Base-by-base conservation (phyloP, 92 coral and sea anemone species). In the Hydrozoanthus gracilis region DNA sequence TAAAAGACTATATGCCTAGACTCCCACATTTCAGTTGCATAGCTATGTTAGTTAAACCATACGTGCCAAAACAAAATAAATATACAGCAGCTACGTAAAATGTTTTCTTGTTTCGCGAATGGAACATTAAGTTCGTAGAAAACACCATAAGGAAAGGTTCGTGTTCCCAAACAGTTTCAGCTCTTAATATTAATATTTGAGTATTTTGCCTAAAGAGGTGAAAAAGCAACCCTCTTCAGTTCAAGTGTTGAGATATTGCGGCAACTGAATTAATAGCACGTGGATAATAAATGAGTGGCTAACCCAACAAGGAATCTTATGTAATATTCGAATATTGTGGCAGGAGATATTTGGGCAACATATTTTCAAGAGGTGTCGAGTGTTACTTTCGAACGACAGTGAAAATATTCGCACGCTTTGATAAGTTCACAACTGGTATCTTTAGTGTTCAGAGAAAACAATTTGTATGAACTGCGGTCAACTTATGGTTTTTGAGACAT, bases 211-310 rank as follows among this genome's bases (percentile, higher is more conserved):
- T 3, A 7, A 20, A 20, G 46, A 7, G 72, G 46, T 15, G 13
- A 67, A 67, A 45, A 67, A 67, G 46, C 72, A 18, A 67, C 44
- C 71, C 71, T 9, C 72, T 67, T 14, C 46, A 67, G 5, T 20
- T 67, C 35, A 50, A 74, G 44, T 16, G 61, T 4, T 50, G 15
- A 49, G 48, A 11, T 74, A 27, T 8, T 20, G 58, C 79, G 35
- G 56, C 51, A 74, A 74, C 79, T 74, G 79, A 74, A 20, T 9
- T 15, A 7, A 51, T 9, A 74, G 79, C 79, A 74, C 79, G 79
- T 74, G 79, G 79, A 49, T 74, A 48, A 74, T 27, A 4, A 17
- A 8, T 27, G 51, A 74, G 79, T 17, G 61, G 62, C 18, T 74
- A 48, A 74, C 61, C 51, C 79, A 49, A 74, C 14, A 14, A 50